Base-by-base conservation (phyloP, 2,797 vertebrate genomes). In the Pipistrellus nathusii region DNA sequence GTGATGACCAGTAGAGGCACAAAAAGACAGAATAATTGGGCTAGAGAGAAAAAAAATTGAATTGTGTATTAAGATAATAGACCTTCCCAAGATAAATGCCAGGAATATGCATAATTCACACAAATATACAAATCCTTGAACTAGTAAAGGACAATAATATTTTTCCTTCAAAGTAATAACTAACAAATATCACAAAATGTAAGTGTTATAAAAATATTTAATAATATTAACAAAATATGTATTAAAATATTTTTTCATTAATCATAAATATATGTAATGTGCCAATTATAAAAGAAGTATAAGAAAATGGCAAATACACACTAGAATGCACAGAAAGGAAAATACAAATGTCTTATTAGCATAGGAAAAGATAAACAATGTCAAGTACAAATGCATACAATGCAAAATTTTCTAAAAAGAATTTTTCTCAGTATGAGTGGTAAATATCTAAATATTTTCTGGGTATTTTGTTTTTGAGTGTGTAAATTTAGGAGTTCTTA, bases 381-480 rank as follows among this genome's bases (percentile, higher is more conserved):
- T 72, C 46, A 68, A 69, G 7, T 38, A 68, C 2, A 86, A 20
- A 69, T 83, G 41, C 13, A 68, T 41, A 8, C 17, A 62, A 41
- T 44, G 11, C 1, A 73, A 55, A 78, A n/a, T 17, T 53, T 73
- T 41, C 12, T 62, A 23, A 10, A 87, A 88, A 64, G 7, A 57
- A 13, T 21, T 64, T 94, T 83, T 44, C 5, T 73, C 10, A 75
- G 15, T 35, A 14, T 30, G 57, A 71, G 12, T 77, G 12, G 8
- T n/a, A 85, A 89, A 95, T 66, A 17, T 59, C 4, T 71, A 44
- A 93, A 48, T 18, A 38, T 51, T 55, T 88, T 92, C 23, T 84
- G 44, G 7, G 68, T 30, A 23, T 0, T 71, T 3, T 35, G 3
- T 51, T 85, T 88, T 41, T 62, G 15, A 38, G 20, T 44, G 5